Conservation (phyloP, 2,113 vertebrate species). For the Toxostoma redivivum region DNA sequence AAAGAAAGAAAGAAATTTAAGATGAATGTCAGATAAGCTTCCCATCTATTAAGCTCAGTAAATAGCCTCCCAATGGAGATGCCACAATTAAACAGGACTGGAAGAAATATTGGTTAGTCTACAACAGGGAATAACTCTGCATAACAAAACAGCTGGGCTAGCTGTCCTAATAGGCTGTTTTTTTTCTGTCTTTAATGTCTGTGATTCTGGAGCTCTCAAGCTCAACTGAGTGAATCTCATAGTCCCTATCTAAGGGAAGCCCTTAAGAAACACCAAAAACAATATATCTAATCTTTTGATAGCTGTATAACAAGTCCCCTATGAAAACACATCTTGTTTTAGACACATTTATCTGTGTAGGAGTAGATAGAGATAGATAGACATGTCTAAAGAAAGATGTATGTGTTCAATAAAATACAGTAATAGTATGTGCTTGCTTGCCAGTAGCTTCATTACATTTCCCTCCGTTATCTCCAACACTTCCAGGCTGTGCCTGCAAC, state of each 20-base stretch:
- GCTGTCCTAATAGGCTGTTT: neutral
- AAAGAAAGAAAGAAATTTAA: conserved; percentile 42
- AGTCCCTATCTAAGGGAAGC: neutral
- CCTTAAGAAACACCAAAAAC: conserved; percentile 29
- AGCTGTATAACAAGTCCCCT: conserved; percentile 46
- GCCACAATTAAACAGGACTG: conserved; percentile 51
- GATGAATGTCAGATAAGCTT: conserved; percentile 59
- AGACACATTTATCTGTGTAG: conserved; percentile 51
- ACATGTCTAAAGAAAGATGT: conserved; percentile 35
- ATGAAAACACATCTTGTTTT: conserved; percentile 47
- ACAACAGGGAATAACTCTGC: conserved; percentile 39
- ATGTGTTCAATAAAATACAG: conserved; percentile 33
- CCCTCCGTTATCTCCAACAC: neutral
- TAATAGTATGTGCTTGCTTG: neutral
- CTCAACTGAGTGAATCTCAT: neutral
- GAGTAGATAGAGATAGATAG: conserved; percentile 40
- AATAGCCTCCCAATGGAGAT: conserved; percentile 45
- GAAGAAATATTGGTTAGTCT: conserved; percentile 56
- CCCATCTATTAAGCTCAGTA: conserved; percentile 55
- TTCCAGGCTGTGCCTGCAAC: neutral
- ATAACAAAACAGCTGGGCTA: conserved; percentile 37
- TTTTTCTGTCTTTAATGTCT: neutral
- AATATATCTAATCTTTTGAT: conserved; percentile 48
- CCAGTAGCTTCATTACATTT: conserved; percentile 1
- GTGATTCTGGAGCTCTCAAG: neutral